Evolutionary conservation across 2,113 vertebrate genomes (phyloP), one percentile per base, ranked within the genome.

Genomic region (Canis aureus): DNA sequence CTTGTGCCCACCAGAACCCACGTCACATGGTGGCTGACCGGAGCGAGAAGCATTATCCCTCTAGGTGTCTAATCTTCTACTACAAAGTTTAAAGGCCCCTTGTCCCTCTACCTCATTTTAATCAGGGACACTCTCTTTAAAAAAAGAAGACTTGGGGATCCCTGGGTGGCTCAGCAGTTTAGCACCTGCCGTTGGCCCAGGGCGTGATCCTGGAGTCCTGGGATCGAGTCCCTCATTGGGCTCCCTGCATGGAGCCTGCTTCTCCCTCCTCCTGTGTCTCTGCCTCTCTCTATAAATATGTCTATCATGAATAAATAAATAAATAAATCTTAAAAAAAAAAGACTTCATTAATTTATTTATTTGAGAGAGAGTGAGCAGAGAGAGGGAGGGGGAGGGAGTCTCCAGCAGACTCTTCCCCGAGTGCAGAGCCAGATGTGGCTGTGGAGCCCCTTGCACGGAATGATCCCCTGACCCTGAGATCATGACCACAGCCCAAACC

Each of bases 121-220:
- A 53, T 78, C 69, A 95, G 66, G 16, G 85, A n/a, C 85, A 69
- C n/a, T 53, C 89, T 96, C 88, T 79, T n/a, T 69, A 62, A 69
- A 35, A 69, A 62, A 43, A 43, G 7, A 7, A 43, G 43, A 43
- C 43, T 43, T 43, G 43, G 43, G 43, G 0, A 43, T 43, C 43
- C 43, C 43, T 43, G 43, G 43, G 43, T 43, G 43, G 43, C 43
- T 43, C 43, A 43, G 43, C 0, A 1, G 43, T 43, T 43, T 43
- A 43, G 43, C 6, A 7, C 43, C 43, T 43, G 43, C 43, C 43
- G 7, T 43, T 43, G 43, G 7, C 43, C 43, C 43, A 43, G 43
- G 43, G 43, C 7, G 7, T 7, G 43, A 43, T 43, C 7, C 43
- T 43, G 43, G 43, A 43, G 43, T 43, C 43, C 43, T 7, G 7